Evolutionary conservation across 2,888 invertebrate species (phyloP).

Genomic region (Mimachlamys varia): DNA sequence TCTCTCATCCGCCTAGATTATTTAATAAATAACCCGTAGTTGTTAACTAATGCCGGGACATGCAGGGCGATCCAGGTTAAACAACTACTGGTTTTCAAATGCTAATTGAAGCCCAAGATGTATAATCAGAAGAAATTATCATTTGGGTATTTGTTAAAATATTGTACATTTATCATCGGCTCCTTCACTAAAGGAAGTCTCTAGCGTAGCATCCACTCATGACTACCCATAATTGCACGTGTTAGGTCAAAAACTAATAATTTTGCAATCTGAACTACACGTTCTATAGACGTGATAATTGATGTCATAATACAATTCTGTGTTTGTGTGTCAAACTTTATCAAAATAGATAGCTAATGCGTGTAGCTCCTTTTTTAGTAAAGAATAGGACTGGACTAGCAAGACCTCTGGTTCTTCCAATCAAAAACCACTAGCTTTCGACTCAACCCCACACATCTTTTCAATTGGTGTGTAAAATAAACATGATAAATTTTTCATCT

Average conservation of each 20-base stretch:
- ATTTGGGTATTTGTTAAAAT: background rate
- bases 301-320: conserved; percentile 8
- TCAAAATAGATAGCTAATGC: background rate
- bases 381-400: background rate
- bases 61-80: conserved; percentile 15
- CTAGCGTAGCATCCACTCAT: background rate
- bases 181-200: background rate
- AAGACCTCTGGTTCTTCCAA: background rate
- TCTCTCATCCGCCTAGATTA: conserved; percentile 14
- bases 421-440: background rate
- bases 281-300: conserved; percentile 14
- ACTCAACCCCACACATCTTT: background rate
- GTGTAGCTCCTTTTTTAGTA: background rate
- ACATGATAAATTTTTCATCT: background rate
- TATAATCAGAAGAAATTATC: background rate
- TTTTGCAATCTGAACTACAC: conserved; percentile 19
- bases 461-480: background rate
- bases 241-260: conserved; percentile 31
- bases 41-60: conserved; percentile 30
- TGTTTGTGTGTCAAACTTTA: background rate
- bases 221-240: conserved; percentile 20
- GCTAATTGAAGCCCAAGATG: conserved; percentile 31
- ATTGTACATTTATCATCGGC: background rate
- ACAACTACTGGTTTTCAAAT: conserved; percentile 25
- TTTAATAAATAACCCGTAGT: background rate